Base-by-base conservation (phyloP, 2,113 vertebrate species). In the Ageneiosus marmoratus region DNA sequence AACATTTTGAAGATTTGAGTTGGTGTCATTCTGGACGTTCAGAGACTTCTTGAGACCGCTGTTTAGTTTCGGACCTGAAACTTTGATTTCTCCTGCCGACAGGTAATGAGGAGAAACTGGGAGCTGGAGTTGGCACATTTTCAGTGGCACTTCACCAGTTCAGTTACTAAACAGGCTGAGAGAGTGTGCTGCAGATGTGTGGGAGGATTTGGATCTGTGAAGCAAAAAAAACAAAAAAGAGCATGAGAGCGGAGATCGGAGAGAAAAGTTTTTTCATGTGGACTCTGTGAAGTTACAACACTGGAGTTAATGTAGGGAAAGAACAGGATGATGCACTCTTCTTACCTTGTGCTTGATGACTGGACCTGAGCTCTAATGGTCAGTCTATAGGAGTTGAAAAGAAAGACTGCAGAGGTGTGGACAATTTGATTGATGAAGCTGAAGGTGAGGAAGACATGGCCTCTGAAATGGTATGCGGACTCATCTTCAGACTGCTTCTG, bases 391-490 rank as follows among this genome's bases (percentile, higher is more conserved):
- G 44, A 51, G n/a, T 41, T 32, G 55, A 70, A 37, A 27, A 83
- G 80, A 50, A 63, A 24, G 44, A 5, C 55, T 63, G 46, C 22
- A 69, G 62, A 80, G 56, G 32, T 60, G 84, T 88, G 79, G 12
- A 77, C 60, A 79, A 56, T 81, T 77, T 86, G 84, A 76, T 76
- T 86, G 84, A 78, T 70, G 37, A 60, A 50, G 67, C 77, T 85
- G 18, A 58, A 82, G 74, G 83, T 86, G 24, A 58, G 78, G 67
- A 63, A 88, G 91, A 86, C 58, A 97, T 97, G 96, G 95, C 96
- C 88, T 96, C 94, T 18, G 95, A 97, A 88, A 94, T 96, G 89
- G 91, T 96, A 87, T 97, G 96, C 84, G 96, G 96, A 82, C 93
- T 97, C 60, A 89, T 96, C 90, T 97, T 97, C 93, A 94, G 96